phyloP scores from a whole-genome alignment of 1,140 invertebrate genomes.

The Hyles vespertilio region DNA sequence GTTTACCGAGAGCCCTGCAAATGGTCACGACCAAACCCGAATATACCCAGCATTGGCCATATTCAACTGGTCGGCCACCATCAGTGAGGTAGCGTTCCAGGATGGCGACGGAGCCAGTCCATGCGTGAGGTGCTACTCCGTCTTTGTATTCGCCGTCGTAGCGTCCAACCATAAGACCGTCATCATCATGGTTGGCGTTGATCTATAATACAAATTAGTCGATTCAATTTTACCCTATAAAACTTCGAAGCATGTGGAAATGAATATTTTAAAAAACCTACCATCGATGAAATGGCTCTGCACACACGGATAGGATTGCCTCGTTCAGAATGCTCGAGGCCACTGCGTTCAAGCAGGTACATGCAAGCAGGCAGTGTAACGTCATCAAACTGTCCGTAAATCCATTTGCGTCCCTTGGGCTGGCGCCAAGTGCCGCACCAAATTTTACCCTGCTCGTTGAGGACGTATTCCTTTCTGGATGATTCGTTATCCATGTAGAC shows the following conservation, averaged over 20 bases:
- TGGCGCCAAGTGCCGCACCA: slow-evolving; percentile 83
- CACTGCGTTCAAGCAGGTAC: slow-evolving; percentile 79
- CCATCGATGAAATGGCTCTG: slow-evolving; percentile 82
- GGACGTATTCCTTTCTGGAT: slow-evolving; percentile 81
- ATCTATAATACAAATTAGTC: slow-evolving; percentile 59
- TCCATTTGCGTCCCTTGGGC: slow-evolving; percentile 82
- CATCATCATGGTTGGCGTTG: slow-evolving; percentile 78
- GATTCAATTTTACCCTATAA: background rate
- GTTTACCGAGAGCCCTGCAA: slow-evolving; percentile 76
- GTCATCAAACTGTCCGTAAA: slow-evolving; percentile 86
- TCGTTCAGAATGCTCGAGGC: slow-evolving; percentile 78
- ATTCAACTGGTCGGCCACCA: slow-evolving; percentile 82
- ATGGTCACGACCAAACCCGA: slow-evolving; percentile 83
- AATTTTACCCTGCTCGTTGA: slow-evolving; percentile 86
- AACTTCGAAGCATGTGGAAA: background rate
- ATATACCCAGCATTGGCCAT: slow-evolving; percentile 90
- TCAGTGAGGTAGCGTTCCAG: slow-evolving; percentile 80
- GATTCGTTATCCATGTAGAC: slow-evolving; percentile 82
- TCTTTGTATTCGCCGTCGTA: slow-evolving; percentile 85
- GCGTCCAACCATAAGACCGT: slow-evolving; percentile 82
- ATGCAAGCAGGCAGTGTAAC: slow-evolving; percentile 80
- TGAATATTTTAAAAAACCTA: slow-evolving; percentile 51
- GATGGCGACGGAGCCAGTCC: slow-evolving; percentile 83
- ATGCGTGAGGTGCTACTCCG: slow-evolving; percentile 80
- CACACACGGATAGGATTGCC: slow-evolving; percentile 82